Percentiles rank a stretch among this genome's conserved stretches.
Conservation (phyloP, 2,888 invertebrate species). For the Hemithea aestivaria region DNA sequence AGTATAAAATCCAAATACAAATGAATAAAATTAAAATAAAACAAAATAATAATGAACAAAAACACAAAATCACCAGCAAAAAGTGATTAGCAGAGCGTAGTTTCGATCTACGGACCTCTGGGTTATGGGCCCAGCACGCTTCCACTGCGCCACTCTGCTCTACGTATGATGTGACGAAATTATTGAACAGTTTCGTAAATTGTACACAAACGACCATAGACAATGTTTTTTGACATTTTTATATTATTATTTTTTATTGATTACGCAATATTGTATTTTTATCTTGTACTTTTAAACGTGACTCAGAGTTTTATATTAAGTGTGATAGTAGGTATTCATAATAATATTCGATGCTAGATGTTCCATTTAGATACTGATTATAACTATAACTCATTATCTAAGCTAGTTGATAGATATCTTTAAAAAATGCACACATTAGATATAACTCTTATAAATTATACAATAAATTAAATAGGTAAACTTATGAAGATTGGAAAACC, state of each 20-base stretch:
- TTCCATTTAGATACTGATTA: too few species aligned
- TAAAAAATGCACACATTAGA: neutral
- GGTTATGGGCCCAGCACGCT: slow-evolving; percentile 90
- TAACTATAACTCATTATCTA: too few species aligned
- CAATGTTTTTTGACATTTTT: too few species aligned
- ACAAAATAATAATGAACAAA: neutral
- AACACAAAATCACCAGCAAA: slow-evolving; percentile 32
- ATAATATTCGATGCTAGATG: too few species aligned
- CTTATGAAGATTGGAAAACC: slow-evolving; percentile 1
- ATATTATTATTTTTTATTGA: too few species aligned
- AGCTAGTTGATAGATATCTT: too few species aligned
- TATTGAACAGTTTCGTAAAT: slow-evolving; percentile 3
- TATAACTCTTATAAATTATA: neutral
- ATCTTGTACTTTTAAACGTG: too few species aligned
- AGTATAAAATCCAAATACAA: neutral
- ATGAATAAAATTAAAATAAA: neutral
- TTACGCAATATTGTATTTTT: too few species aligned
- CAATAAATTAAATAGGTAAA: neutral
- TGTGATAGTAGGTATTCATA: too few species aligned
- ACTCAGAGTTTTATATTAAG: too few species aligned
- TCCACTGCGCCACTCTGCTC: slow-evolving; percentile 88
- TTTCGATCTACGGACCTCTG: slow-evolving; percentile 95
- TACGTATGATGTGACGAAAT: slow-evolving; percentile 21
- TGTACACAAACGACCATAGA: too few species aligned
- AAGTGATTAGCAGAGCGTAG: slow-evolving; percentile 85